Conservation (phyloP, 1,140 invertebrate species). For the Papilio machaon region DNA sequence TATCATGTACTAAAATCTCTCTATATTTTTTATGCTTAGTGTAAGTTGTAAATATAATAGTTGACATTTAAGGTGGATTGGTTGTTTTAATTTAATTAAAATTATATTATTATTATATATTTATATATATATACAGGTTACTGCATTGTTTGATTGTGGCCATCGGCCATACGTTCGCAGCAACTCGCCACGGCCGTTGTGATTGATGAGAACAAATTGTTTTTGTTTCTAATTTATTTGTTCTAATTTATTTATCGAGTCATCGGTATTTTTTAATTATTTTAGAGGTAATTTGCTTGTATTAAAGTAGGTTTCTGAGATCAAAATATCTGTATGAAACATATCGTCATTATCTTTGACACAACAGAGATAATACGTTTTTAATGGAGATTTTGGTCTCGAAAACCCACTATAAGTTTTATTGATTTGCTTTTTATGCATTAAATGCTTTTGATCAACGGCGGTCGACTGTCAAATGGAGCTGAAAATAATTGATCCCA, state of each 20-base stretch:
- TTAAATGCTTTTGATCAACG: slow-evolving; percentile 43
- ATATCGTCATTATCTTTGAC: too few species aligned
- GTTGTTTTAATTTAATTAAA: slow-evolving; percentile 71
- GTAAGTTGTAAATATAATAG: slow-evolving; percentile 69
- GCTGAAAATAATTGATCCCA: slow-evolving; percentile 64
- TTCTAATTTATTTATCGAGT: slow-evolving; percentile 61
- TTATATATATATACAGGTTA: slow-evolving; percentile 70
- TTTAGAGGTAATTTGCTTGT: slow-evolving; percentile 40
- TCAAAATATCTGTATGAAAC: too few species aligned
- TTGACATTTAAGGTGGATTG: slow-evolving; percentile 60
- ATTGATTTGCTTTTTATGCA: slow-evolving; percentile 44
- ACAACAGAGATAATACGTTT: too few species aligned
- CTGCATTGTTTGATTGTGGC: slow-evolving; percentile 43
- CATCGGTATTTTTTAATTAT: slow-evolving; percentile 43
- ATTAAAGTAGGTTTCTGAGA: background rate
- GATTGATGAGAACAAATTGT: slow-evolving; percentile 79
- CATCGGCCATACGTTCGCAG: slow-evolving; percentile 18
- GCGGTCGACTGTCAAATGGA: slow-evolving; percentile 23
- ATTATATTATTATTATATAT: slow-evolving; percentile 60
- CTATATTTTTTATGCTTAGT: slow-evolving; percentile 69
- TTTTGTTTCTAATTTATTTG: slow-evolving; percentile 82
- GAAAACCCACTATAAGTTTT: slow-evolving; percentile 37
- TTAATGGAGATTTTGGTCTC: too few species aligned
- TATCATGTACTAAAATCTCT: slow-evolving; percentile 72
- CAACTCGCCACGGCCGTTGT: slow-evolving; percentile 60